These are phyloP conservation scores for Polydrusus pterygomalis DNA, from an alignment of 2,888 invertebrate genomes.

Conservation along the genomic window DNA sequence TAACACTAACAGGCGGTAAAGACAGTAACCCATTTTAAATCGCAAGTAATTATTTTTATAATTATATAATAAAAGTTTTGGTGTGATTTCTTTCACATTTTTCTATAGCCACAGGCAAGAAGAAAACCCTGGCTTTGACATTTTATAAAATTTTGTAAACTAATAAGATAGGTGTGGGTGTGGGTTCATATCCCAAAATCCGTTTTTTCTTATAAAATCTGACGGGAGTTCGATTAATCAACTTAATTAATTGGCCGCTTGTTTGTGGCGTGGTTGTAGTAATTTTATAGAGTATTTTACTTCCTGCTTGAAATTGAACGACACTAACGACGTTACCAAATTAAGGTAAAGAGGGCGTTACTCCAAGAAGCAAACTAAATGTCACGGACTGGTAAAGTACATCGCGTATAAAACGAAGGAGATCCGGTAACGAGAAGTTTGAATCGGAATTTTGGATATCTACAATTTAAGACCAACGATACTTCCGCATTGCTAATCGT, in stretches of 20 bases:
- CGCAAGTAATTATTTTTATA: too few species aligned
- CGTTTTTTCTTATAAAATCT: too few species aligned
- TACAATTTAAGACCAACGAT: not conserved
- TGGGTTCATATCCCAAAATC: too few species aligned
- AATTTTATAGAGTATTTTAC: not conserved
- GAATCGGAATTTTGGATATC: slow-evolving; percentile 17
- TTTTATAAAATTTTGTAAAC: too few species aligned
- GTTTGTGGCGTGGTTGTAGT: not conserved
- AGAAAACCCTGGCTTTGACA: too few species aligned
- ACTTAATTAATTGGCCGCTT: not conserved
- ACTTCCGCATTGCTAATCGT: not conserved
- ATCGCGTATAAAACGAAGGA: slow-evolving; percentile 23
- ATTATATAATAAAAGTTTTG: too few species aligned
- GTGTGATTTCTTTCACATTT: too few species aligned
- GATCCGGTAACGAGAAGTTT: slow-evolving; percentile 30
- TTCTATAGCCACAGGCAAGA: too few species aligned
- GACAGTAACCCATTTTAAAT: too few species aligned
- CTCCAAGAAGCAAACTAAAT: slow-evolving; percentile 22
- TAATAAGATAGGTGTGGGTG: too few species aligned
- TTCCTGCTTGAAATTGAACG: slow-evolving; percentile 21
- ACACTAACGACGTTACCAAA: not conserved
- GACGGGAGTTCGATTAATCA: not conserved
- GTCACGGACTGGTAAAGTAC: slow-evolving; percentile 28
- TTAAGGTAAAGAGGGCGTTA: slow-evolving; percentile 28
- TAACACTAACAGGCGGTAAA: too few species aligned